These are phyloP conservation scores for Girardinichthys multiradiatus DNA, from an alignment of 2,113 vertebrate species.

Conservation along the genomic window DNA sequence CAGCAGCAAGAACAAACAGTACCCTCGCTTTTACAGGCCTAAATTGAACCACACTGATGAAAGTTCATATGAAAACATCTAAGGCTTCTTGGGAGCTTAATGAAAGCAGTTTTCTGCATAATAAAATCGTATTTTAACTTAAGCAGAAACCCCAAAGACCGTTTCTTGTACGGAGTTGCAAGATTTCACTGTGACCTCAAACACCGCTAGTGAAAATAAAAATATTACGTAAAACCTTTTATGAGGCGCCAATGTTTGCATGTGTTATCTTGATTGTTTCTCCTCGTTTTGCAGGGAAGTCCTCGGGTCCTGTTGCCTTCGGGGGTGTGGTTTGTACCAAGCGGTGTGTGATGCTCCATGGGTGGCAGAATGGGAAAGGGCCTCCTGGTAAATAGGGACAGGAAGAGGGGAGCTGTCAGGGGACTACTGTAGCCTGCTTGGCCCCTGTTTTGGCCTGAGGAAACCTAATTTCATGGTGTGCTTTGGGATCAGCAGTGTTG, in stretches of 20 bases:
- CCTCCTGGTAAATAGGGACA: constrained; percentile 46
- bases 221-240: constrained; percentile 39
- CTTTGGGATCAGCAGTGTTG: constrained; percentile 22
- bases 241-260: constrained; percentile 30
- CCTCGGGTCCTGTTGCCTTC: constrained; percentile 23
- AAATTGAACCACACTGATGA: constrained; percentile 10
- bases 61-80: background rate
- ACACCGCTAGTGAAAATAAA: constrained; percentile 41
- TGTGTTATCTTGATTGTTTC: constrained; percentile 50
- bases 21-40: constrained; percentile 15
- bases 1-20: constrained; percentile 29
- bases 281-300: constrained; percentile 36
- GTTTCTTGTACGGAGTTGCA: constrained; percentile 33
- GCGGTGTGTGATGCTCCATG: constrained; percentile 41
- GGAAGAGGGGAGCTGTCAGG: constrained; percentile 35
- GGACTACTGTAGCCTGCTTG: constrained; percentile 2
- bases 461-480: constrained; percentile 41
- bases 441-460: constrained; percentile 17
- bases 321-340: constrained; percentile 27
- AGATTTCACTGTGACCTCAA: constrained; percentile 33
- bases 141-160: constrained; percentile 20
- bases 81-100: constrained; percentile 23
- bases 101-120: constrained; percentile 28
- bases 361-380: constrained; percentile 56
- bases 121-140: constrained; percentile 30